Conservation (phyloP, 2,797 vertebrate species). For the Poeciliopsis turneri region DNA sequence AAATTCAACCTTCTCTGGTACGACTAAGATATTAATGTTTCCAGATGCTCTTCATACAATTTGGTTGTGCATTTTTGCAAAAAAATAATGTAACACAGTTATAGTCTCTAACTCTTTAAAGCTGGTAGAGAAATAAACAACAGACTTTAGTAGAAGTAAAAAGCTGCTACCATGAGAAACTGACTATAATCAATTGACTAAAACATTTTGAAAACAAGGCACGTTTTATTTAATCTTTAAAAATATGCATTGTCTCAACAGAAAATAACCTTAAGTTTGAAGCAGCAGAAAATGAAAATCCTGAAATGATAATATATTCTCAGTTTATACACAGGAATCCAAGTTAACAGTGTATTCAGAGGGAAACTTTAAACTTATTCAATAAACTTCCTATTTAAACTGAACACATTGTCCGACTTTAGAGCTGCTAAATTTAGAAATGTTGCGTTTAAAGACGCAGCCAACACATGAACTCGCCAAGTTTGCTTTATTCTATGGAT, state of each 20-base stretch:
- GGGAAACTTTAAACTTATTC: neutral
- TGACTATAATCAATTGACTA: neutral
- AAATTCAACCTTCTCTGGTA: neutral
- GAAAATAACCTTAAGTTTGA: neutral
- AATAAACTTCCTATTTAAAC: neutral
- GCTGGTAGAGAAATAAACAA: neutral
- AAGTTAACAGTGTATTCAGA: neutral
- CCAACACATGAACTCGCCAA: neutral
- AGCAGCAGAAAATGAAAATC: neutral
- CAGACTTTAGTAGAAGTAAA: neutral
- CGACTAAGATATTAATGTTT: neutral
- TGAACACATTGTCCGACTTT: neutral
- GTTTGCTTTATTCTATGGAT: neutral
- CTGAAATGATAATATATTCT: neutral
- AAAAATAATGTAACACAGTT: neutral
- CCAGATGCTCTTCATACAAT: neutral
- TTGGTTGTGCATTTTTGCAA: neutral
- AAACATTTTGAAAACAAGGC: neutral
- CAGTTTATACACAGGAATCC: neutral
- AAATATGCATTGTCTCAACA: neutral
- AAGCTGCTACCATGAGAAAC: neutral
- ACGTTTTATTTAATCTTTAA: neutral
- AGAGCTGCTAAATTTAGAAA: neutral
- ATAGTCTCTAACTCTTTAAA: neutral
- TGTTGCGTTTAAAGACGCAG: neutral